Evolutionary conservation across 2,888 invertebrate species (phyloP), one percentile per base, ranked within the genome.

Genomic region (Pristionchus maxplancki): DNA sequence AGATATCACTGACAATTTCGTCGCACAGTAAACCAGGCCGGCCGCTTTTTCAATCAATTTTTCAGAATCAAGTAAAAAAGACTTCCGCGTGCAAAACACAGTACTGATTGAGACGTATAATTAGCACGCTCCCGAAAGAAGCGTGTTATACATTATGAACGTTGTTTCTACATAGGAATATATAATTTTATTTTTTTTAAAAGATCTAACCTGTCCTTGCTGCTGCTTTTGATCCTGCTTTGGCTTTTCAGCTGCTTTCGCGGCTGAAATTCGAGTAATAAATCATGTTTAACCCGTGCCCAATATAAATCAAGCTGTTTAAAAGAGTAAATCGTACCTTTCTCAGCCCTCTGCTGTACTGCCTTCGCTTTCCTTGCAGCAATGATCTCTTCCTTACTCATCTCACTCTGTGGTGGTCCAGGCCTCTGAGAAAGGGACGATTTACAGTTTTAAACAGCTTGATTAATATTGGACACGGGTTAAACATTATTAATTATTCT

Each of bases 301-400:
- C n/a, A 17, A 58, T 24, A 71, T 71, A 31, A 0, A 34, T 13
- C 24, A 64, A 64, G 8, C 64, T 15, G 24, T 11, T n/a, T 64
- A n/a, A 11, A 11, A 64, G 6, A 13, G 64, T n/a, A 6, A 24
- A n/a, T 24, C 58, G 11, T 62, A 84, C 84, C 84, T 40, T 84
- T 84, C 40, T 84, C 62, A 15, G 86, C 86, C 34, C 86, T 50
- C 34, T 87, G 86, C n/a, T 53, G 58, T 6, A 71, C 50, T 9
- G 86, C 86, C 50, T 71, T 48, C 24, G 67, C 71, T 53, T 85
- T 85, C 37, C 85, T 40, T 1, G 85, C 85, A 11, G 85, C 85
- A 20, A 53, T 1, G 4, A 64, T 15, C 40, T 85, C 85, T 28
- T 85, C 85, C 37, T 40, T 34, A 31, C 64, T 85, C 40, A 85